Percentiles rank a stretch among this genome's conserved stretches.
Evolutionary conservation across 1,140 invertebrate genomes (phyloP).

Genomic region (Nomia melanderi): DNA sequence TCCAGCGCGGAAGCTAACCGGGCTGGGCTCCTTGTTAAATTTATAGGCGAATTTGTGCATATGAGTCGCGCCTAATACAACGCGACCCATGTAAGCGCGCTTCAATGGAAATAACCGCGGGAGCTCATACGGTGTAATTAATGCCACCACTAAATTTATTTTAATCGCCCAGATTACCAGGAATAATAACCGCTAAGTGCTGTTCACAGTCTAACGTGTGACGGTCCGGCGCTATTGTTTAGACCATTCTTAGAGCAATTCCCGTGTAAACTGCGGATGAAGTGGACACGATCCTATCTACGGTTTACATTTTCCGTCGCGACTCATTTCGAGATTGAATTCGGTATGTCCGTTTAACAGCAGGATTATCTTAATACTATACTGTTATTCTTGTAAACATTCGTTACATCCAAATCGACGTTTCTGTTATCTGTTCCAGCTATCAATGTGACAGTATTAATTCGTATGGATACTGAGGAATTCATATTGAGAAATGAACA

Average conservation of each 20-base stretch:
- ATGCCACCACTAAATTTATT: conserved; percentile 75
- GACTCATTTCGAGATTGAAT: too few relatives aligned
- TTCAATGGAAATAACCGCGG: conserved; percentile 55
- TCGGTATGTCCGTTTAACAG: too few relatives aligned
- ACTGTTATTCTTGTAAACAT: too few relatives aligned
- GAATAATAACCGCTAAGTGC: conserved; percentile 76
- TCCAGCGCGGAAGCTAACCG: not conserved
- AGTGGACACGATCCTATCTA: not conserved
- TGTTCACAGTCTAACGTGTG: conserved; percentile 57
- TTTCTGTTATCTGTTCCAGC: too few relatives aligned
- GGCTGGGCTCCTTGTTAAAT: conserved; percentile 32
- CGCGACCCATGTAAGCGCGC: conserved; percentile 26
- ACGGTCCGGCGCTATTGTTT: not conserved
- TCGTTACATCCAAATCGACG: too few relatives aligned
- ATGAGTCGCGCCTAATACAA: conserved; percentile 39
- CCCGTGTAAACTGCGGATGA: not conserved
- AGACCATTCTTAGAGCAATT: not conserved
- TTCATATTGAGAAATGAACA: too few relatives aligned
- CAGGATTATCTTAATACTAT: too few relatives aligned
- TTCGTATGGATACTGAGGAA: too few relatives aligned
- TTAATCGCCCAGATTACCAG: conserved; percentile 75
- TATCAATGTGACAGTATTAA: too few relatives aligned
- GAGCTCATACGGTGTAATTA: conserved; percentile 67
- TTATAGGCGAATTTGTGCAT: conserved; percentile 52
- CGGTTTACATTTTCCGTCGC: too few relatives aligned